A percentile compares a stretch with the other conserved stretches of the same genome.
Conservation (phyloP, 2,113 vertebrate species). For the Burhinus bistriatus region DNA sequence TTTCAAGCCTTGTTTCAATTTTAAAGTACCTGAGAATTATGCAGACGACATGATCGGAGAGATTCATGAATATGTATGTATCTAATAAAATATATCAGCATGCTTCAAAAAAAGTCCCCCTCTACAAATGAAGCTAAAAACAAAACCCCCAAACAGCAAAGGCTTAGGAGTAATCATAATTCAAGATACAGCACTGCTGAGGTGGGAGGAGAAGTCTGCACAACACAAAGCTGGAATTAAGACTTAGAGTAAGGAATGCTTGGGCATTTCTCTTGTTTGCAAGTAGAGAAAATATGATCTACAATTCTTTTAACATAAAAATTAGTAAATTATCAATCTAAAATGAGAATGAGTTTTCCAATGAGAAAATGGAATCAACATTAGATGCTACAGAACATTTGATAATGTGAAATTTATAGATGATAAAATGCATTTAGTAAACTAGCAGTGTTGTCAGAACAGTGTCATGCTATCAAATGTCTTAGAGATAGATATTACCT, state of each 20-base stretch:
- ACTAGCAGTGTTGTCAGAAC: background rate
- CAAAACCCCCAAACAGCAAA: background rate
- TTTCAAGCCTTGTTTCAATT: background rate
- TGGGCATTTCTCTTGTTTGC: background rate
- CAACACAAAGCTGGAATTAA: background rate
- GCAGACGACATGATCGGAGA: background rate
- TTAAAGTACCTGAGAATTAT: conserved; percentile 31
- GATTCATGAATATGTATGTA: background rate
- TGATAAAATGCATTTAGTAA: background rate
- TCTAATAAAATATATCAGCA: conserved; percentile 10
- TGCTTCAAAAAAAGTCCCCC: background rate
- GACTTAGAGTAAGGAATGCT: background rate
- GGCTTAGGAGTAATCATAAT: background rate
- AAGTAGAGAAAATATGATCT: background rate
- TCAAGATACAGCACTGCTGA: background rate
- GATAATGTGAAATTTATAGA: background rate
- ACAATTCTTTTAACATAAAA: background rate
- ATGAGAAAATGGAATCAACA: background rate
- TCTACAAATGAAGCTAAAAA: background rate
- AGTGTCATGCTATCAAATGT: background rate
- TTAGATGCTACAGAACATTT: background rate
- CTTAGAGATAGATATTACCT: background rate
- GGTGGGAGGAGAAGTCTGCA: background rate
- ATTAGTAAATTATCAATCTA: background rate
- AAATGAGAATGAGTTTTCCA: background rate